Conservation (phyloP, 1,140 invertebrate genomes). For the Eumaeus atala region DNA sequence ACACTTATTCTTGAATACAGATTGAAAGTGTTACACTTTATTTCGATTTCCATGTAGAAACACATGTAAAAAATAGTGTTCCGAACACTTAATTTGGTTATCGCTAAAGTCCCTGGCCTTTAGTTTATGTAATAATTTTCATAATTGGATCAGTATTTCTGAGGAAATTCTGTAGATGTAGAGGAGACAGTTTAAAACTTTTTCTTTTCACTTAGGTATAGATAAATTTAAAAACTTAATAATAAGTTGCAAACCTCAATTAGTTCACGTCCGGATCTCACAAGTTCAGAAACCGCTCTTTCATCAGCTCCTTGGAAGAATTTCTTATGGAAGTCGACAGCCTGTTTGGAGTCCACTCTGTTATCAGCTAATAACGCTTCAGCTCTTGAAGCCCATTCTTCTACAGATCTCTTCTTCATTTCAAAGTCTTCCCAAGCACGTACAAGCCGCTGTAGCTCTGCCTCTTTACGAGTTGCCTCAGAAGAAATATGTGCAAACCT, state of each 20-base stretch:
- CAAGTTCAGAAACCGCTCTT: conserved; percentile 86
- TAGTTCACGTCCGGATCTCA: conserved; percentile 86
- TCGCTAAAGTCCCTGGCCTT: no score
- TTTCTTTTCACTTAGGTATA: no score
- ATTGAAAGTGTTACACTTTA: no score
- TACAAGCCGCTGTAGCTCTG: conserved; percentile 84
- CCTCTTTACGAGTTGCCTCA: conserved; percentile 84
- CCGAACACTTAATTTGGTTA: no score
- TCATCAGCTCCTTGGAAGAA: conserved; percentile 92
- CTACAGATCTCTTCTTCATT: conserved; percentile 84
- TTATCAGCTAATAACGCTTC: conserved; percentile 88
- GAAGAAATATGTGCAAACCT: conserved; percentile 85
- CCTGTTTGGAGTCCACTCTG: conserved; percentile 85
- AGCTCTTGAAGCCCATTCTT: conserved; percentile 89
- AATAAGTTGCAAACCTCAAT: conserved; percentile 57
- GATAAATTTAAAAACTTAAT: conserved; percentile 7
- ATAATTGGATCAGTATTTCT: no score
- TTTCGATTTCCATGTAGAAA: no score
- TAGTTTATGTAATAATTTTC: no score
- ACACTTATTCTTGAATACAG: no score
- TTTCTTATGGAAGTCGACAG: conserved; percentile 85
- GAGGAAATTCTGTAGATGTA: no score
- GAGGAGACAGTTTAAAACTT: no score
- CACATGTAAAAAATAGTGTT: no score
- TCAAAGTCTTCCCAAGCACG: conserved; percentile 91